These are phyloP conservation scores for Nylanderia fulva DNA, from an alignment of 1,140 invertebrate species.

Conservation along the genomic window DNA sequence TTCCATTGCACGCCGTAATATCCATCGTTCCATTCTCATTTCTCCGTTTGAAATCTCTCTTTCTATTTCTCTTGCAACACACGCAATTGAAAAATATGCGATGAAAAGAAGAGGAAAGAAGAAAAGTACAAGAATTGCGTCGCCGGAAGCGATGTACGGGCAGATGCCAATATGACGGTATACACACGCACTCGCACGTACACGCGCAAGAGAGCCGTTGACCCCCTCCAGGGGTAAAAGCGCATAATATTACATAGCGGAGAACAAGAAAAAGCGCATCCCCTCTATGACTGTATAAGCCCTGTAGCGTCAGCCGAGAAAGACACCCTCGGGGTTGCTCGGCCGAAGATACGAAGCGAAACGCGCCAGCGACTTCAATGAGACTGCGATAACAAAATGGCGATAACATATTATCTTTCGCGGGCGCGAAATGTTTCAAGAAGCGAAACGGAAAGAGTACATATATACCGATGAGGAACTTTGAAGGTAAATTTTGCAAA, in stretches of 20 bases:
- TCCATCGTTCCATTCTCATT: slow-evolving; percentile 21
- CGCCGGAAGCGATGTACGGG: slow-evolving; percentile 61
- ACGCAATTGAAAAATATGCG: slow-evolving; percentile 60
- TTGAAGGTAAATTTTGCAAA: slow-evolving; percentile 73
- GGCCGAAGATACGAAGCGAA: slow-evolving; percentile 35
- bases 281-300: not conserved
- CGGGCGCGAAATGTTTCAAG: not conserved
- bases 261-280: slow-evolving; percentile 64
- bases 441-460: slow-evolving; percentile 57
- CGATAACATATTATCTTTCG: slow-evolving; percentile 49
- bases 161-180: slow-evolving; percentile 57
- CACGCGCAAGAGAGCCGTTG: slow-evolving; percentile 74
- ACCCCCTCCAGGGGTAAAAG: slow-evolving; percentile 68
- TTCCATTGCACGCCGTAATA: slow-evolving; percentile 45
- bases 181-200: slow-evolving; percentile 26
- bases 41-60: slow-evolving; percentile 41
- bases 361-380: slow-evolving; percentile 38
- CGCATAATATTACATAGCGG: slow-evolving; percentile 78
- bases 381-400: slow-evolving; percentile 50
- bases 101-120: slow-evolving; percentile 12
- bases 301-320: slow-evolving; percentile 11
- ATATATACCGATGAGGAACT: slow-evolving; percentile 58
- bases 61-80: slow-evolving; percentile 37
- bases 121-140: slow-evolving; percentile 54
- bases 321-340: slow-evolving; percentile 47